Percentiles rank a stretch among this genome's conserved stretches.
phyloP scores from a whole-genome alignment of 2,797 vertebrate genomes.

The Distichodus sexfasciatus region DNA sequence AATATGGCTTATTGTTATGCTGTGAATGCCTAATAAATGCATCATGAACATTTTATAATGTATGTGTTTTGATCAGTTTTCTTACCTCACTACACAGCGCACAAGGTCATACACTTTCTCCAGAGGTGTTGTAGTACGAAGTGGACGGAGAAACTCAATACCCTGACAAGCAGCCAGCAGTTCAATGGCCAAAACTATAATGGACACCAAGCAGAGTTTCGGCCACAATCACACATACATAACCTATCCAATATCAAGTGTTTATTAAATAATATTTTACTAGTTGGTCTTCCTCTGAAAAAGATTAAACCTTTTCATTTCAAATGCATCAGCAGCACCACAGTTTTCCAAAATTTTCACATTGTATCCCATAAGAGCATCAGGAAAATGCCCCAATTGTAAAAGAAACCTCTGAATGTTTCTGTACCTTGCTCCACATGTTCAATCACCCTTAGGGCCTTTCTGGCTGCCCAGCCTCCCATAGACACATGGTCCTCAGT shows the following conservation, averaged over 20 bases:
- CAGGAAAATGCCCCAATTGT: too few species aligned
- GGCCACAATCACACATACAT: not conserved
- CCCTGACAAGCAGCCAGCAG: slow-evolving; percentile 95
- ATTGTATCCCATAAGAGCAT: too few species aligned
- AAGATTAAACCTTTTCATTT: too few species aligned
- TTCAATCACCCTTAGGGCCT: slow-evolving; percentile 91
- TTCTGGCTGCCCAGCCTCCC: slow-evolving; percentile 97
- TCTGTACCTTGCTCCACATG: slow-evolving; percentile 92
- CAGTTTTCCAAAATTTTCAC: too few species aligned
- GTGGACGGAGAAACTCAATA: slow-evolving; percentile 95
- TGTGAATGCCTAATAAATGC: too few species aligned
- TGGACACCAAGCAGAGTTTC: not conserved
- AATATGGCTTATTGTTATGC: too few species aligned
- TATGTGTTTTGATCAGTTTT: slow-evolving; percentile 57
- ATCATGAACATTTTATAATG: slow-evolving; percentile 32
- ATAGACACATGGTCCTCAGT: slow-evolving; percentile 98
- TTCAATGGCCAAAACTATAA: slow-evolving; percentile 90
- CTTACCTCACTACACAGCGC: slow-evolving; percentile 92
- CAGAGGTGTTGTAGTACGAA: slow-evolving; percentile 92
- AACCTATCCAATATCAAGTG: not conserved
- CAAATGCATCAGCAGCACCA: too few species aligned
- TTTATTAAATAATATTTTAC: too few species aligned
- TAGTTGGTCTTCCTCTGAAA: too few species aligned
- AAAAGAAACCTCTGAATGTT: not conserved
- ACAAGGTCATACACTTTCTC: slow-evolving; percentile 98